These are phyloP conservation scores for Fistularia tabacaria DNA, from an alignment of 2,797 vertebrate genomes.

Conservation along the genomic window DNA sequence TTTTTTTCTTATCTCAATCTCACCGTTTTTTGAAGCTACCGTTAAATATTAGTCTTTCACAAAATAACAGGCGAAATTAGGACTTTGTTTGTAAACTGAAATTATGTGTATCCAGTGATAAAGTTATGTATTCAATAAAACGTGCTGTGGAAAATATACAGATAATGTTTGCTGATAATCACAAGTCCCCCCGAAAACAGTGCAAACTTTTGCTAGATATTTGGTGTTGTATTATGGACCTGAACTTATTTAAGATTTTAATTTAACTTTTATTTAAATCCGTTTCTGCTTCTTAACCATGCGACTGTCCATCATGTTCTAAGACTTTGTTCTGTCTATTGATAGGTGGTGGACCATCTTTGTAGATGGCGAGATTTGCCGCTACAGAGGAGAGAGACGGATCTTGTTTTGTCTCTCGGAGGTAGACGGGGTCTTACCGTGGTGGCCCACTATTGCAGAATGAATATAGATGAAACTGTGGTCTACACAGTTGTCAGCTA, in stretches of 20 bases:
- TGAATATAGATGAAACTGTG: conserved; percentile 64
- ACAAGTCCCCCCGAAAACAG: no score
- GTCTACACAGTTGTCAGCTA: conserved; percentile 60
- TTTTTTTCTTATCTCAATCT: background rate
- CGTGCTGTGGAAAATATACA: background rate
- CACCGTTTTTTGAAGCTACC: conserved; percentile 10
- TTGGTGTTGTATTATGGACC: no score
- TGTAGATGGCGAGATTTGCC: conserved; percentile 8
- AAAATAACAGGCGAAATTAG: background rate
- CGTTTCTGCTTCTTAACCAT: no score
- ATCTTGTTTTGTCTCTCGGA: conserved; percentile 50
- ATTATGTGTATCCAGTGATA: background rate
- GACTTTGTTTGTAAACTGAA: conserved; percentile 6
- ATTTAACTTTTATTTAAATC: no score
- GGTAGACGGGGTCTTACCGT: conserved; percentile 42
- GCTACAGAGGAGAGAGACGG: conserved; percentile 17
- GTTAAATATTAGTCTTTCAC: conserved; percentile 11
- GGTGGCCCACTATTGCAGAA: conserved; percentile 50
- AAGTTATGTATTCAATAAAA: background rate
- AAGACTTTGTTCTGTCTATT: no score
- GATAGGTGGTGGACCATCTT: no score
- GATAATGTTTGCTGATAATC: background rate
- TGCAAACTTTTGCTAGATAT: no score
- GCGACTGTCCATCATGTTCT: no score
- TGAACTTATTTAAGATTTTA: no score